These are phyloP conservation scores for Mormyrus hasselquistii DNA, from an alignment of 2,797 vertebrate genomes.

Conservation along the genomic window DNA sequence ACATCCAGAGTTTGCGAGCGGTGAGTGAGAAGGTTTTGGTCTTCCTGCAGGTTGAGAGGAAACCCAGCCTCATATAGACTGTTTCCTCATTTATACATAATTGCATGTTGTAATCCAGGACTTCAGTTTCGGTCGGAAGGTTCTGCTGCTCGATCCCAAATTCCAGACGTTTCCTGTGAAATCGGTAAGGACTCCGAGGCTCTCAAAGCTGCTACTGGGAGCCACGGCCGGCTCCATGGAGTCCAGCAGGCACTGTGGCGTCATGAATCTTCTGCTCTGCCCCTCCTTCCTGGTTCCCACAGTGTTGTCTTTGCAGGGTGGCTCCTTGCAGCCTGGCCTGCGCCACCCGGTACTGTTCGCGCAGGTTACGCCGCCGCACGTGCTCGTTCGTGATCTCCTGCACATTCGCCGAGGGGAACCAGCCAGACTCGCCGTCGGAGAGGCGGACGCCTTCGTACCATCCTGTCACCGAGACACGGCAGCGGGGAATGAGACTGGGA, in stretches of 20 bases:
- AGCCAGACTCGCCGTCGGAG: constrained; percentile 72
- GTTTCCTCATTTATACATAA: neutral
- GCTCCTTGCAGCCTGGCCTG: constrained; percentile 51
- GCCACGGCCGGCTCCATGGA: too few species aligned
- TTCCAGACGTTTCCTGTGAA: neutral
- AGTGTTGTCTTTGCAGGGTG: neutral
- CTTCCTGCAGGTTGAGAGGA: neutral
- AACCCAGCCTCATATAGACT: neutral
- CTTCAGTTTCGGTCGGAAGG: neutral
- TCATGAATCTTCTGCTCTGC: neutral
- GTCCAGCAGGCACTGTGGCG: neutral
- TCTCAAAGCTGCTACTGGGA: neutral
- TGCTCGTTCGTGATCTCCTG: constrained; percentile 89
- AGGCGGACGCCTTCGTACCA: constrained; percentile 74
- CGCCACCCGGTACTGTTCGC: constrained; percentile 73
- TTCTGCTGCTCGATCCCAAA: neutral
- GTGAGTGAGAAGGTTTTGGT: neutral
- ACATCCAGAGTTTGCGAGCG: neutral
- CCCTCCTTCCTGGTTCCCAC: neutral
- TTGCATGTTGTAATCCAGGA: neutral
- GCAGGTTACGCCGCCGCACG: constrained; percentile 72
- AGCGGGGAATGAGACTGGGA: neutral
- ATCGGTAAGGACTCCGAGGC: neutral
- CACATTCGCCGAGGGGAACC: constrained; percentile 71
- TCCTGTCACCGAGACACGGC: constrained; percentile 48